phyloP scores from a whole-genome alignment of 2,797 vertebrate species.

The Prionace glauca region DNA sequence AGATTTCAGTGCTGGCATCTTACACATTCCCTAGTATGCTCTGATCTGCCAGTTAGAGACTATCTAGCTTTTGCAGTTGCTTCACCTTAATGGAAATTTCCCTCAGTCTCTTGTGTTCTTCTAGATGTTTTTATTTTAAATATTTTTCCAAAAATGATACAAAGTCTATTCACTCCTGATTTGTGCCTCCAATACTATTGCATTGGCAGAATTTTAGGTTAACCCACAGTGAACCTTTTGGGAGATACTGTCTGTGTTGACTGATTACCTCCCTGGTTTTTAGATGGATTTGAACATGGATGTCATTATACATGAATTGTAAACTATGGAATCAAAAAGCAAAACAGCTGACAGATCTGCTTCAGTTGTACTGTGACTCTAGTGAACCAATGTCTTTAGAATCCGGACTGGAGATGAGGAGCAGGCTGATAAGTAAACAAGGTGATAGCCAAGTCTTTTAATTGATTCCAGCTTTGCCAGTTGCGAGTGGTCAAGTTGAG shows the following conservation, averaged over 20 bases:
- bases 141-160: not conserved
- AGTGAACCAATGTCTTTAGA: not conserved
- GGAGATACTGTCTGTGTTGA: not conserved
- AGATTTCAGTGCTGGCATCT: not conserved
- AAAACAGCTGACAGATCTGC: not conserved
- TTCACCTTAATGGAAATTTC: not conserved
- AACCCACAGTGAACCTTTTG: not conserved
- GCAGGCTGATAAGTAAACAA: not conserved
- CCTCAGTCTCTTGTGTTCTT: not conserved
- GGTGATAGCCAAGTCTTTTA: not conserved
- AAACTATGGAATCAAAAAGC: not conserved
- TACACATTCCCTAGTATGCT: not conserved
- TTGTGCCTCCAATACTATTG: not conserved
- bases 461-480: slow-evolving; percentile 7
- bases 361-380: not conserved
- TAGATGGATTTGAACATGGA: not conserved
- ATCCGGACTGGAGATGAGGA: not conserved
- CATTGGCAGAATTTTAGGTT: not conserved
- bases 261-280: not conserved
- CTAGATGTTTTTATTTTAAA: not conserved
- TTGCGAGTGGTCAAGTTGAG: not conserved
- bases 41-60: not conserved
- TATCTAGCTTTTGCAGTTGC: not conserved
- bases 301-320: not conserved
- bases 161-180: not conserved